Evolutionary conservation across 2,797 vertebrate genomes (phyloP), one percentile per base, ranked within the genome.

Genomic region (Danio choprae): DNA sequence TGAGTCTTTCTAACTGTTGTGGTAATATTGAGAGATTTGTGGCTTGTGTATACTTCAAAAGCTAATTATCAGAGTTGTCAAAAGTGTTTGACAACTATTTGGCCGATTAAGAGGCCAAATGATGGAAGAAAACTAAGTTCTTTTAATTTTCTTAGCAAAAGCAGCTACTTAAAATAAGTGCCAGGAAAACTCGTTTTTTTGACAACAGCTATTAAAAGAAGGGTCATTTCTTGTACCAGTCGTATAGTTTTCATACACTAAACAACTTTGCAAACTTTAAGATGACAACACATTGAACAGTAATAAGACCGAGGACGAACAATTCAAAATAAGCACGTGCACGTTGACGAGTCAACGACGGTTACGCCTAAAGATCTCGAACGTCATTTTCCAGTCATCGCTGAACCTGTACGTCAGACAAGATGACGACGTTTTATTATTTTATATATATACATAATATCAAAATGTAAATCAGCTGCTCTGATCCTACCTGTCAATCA

Each of bases 1-100:
- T 76, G 62, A 76, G 74, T 76, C 12, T 44, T 55, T 44, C 40
- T 22, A 7, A 11, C 29, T 62, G 8, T 62, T 51, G 48, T 55
- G 60, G 48, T 40, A 16, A 8, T 48, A 40, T 9, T 62, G 15
- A 48, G 74, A 5, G 22, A 13, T 68, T 15, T 20, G 16, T 20
- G 10, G 11, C 18, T 15, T 16, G 10, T 15, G 2, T 20, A 7
- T 10, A 20, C n/a, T 76, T 76, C 15, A 20, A 18, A 46, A n/a
- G 3, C 38, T 13, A 36, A 60, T 64, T 20, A 41, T 11, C 11
- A n/a, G 10, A 58, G 63, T 67, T 68, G 56, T 58, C 7, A 6
- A 36, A 56, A 7, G 4, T 38, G 63, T 68, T 38, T 22, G 22
- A 6, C 40, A 77, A 67, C 18, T 58, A 18, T 0, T n/a, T n/a